Percentiles rank a stretch among this genome's conserved stretches.
Evolutionary conservation across 2,113 vertebrate species (phyloP).

Genomic region (Dicerorhinus sumatrensis): DNA sequence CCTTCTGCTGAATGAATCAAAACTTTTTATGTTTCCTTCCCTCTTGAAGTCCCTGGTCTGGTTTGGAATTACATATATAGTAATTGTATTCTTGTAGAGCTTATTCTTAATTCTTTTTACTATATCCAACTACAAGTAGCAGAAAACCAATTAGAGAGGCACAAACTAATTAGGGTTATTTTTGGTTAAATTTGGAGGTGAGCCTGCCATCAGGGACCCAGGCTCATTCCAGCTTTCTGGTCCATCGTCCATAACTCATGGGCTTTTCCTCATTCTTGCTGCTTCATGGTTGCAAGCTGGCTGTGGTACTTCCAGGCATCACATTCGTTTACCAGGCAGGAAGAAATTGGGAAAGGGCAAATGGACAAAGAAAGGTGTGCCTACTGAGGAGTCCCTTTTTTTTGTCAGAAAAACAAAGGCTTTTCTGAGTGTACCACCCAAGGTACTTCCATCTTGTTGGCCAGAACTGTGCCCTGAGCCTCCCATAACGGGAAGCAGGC

Average conservation of each 20-base stretch:
- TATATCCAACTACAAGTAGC: neutral
- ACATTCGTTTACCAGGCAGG: neutral
- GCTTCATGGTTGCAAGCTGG: neutral
- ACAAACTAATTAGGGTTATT: neutral
- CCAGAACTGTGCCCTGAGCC: neutral
- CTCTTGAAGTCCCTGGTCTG: neutral
- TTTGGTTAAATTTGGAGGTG: constrained; percentile 6
- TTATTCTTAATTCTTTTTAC: constrained; percentile 16
- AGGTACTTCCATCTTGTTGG: neutral
- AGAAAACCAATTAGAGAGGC: neutral
- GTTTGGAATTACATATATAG: neutral
- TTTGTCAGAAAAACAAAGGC: constrained; percentile 2
- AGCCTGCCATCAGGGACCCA: neutral
- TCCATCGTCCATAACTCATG: neutral
- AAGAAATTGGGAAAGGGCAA: neutral
- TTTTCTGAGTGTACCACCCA: neutral
- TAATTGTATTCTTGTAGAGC: neutral
- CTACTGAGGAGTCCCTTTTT: neutral
- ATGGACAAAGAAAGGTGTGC: neutral
- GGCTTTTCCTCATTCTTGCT: neutral
- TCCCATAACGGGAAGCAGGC: neutral
- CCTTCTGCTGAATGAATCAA: constrained; percentile 13
- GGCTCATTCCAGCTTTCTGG: neutral
- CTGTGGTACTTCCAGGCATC: neutral
- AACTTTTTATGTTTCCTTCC: constrained; percentile 10